Evolutionary conservation across 2,888 invertebrate species (phyloP).

Genomic region (Hypomecis punctinalis): DNA sequence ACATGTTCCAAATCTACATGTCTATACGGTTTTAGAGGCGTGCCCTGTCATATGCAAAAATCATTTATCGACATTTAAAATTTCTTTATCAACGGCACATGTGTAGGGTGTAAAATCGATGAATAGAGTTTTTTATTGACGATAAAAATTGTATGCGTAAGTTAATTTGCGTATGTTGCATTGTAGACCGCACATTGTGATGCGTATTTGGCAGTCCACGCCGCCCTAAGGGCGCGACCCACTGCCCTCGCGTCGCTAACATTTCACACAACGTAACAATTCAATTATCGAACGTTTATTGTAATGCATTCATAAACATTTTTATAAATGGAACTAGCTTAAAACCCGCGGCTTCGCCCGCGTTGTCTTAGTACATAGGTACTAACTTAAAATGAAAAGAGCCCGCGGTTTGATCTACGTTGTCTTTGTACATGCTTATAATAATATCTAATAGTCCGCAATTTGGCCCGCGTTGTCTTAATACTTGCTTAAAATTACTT

Average conservation of each 20-base stretch:
- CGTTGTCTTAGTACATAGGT: too few species aligned
- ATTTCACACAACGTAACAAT: conserved; percentile 70
- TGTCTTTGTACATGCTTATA: too few species aligned
- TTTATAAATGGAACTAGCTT: conserved; percentile 68
- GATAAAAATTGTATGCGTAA: conserved; percentile 78
- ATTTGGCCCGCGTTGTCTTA: too few species aligned
- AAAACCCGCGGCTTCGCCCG: too few species aligned
- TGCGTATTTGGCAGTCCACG: conserved; percentile 55
- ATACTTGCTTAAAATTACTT: too few species aligned
- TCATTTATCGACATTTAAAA: conserved; percentile 81
- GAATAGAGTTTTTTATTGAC: conserved; percentile 78
- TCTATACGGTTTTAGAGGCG: conserved; percentile 48
- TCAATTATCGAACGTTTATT: conserved; percentile 71
- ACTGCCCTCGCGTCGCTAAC: conserved; percentile 71
- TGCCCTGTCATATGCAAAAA: conserved; percentile 79
- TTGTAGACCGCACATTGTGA: conserved; percentile 76
- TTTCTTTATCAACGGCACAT: conserved; percentile 73
- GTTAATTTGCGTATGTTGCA: conserved; percentile 82
- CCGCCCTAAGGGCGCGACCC: conserved; percentile 76
- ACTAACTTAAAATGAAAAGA: too few species aligned
- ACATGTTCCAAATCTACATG: conserved; percentile 76
- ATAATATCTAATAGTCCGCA: too few species aligned
- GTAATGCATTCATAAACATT: conserved; percentile 68
- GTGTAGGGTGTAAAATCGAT: conserved; percentile 72
- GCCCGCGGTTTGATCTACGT: too few species aligned